phyloP scores from a whole-genome alignment of 2,113 vertebrate species.

The Larimichthys crocea region DNA sequence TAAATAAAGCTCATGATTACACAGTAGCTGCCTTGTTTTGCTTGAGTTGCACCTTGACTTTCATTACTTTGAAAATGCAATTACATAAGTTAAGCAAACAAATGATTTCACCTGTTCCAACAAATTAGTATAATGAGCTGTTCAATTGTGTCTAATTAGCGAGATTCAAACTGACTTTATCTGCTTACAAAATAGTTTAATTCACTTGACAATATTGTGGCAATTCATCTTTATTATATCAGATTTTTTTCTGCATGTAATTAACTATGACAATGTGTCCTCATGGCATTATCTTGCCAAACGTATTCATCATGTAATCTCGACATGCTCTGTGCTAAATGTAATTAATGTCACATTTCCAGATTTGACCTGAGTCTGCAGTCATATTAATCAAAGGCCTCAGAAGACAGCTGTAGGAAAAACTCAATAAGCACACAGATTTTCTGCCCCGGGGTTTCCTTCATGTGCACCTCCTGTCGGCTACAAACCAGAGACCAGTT shows the following conservation, averaged over 20 bases:
- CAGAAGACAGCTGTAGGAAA: constrained; percentile 7
- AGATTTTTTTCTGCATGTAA: not conserved
- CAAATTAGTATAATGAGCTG: not conserved
- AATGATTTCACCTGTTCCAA: not conserved
- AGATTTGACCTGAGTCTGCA: not conserved
- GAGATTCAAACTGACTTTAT: not conserved
- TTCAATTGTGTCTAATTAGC: not conserved
- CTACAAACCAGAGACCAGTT: constrained; percentile 40
- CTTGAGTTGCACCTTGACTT: not conserved
- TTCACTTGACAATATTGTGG: not conserved
- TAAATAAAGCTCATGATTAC: not conserved
- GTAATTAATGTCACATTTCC: not conserved
- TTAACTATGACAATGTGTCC: not conserved
- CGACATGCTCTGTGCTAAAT: not conserved
- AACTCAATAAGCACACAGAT: constrained; percentile 9
- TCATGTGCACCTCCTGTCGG: constrained; percentile 35
- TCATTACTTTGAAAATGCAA: not conserved
- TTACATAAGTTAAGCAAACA: not conserved
- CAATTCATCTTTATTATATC: constrained; percentile 9
- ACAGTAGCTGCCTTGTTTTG: not conserved
- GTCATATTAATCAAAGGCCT: not conserved
- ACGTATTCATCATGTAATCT: constrained; percentile 5
- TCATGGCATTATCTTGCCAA: not conserved
- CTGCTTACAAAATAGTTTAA: not conserved
- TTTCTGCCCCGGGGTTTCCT: constrained; percentile 23